Conservation (phyloP, 1,140 invertebrate genomes). For the Coboldia fuscipes region DNA sequence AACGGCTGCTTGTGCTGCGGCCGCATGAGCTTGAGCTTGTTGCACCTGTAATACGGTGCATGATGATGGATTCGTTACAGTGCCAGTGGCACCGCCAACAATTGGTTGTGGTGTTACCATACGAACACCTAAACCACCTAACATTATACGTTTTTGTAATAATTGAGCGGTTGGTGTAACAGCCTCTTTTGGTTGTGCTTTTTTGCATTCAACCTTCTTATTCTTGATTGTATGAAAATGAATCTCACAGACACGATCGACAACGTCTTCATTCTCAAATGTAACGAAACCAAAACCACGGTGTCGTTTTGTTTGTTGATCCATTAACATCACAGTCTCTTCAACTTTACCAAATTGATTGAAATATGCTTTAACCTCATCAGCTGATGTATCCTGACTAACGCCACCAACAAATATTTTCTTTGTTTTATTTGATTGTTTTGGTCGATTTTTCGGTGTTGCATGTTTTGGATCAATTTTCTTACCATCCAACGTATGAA, state of each 20-base stretch:
- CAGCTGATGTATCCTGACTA: conserved; percentile 73
- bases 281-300: conserved; percentile 82
- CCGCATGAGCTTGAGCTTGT: conserved; percentile 26
- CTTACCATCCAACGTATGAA: conserved; percentile 83
- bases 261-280: conserved; percentile 77
- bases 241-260: conserved; percentile 77
- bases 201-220: conserved; percentile 84
- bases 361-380: conserved; percentile 81
- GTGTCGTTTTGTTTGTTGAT: conserved; percentile 80
- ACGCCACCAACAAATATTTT: conserved; percentile 85
- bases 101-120: conserved; percentile 24
- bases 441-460: conserved; percentile 73
- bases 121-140: conserved; percentile 41
- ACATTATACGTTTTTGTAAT: conserved; percentile 47
- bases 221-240: conserved; percentile 86
- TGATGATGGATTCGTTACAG: conserved; percentile 23
- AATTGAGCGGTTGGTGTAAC: conserved; percentile 50
- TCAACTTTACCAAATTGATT: conserved; percentile 79
- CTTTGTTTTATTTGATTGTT: conserved; percentile 67
- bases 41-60: conserved; percentile 33
- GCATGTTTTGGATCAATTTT: conserved; percentile 88
- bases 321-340: conserved; percentile 86
- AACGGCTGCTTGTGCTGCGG: conserved; percentile 24
- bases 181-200: conserved; percentile 78
- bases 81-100: conserved; percentile 25